Conservation (phyloP, 2,888 invertebrate genomes). For the Callinectes sapidus region DNA sequence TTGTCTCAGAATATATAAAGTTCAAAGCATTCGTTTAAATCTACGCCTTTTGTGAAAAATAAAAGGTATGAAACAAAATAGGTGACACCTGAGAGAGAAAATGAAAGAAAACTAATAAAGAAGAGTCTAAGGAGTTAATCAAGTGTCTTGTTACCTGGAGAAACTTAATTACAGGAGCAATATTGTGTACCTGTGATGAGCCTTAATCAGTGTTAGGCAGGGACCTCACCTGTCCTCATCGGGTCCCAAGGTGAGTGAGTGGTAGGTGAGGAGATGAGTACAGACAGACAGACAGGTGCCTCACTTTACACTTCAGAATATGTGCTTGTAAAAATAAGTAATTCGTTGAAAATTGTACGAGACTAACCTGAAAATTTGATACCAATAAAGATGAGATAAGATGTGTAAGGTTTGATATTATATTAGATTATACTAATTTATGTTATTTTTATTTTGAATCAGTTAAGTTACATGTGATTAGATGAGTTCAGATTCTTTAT, state of each 20-base stretch:
- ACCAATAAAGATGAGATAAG: too few species aligned
- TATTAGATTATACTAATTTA: too few species aligned
- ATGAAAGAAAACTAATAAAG: slow-evolving; percentile 16
- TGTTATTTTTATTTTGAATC: too few species aligned
- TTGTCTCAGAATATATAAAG: neutral
- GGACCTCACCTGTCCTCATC: slow-evolving; percentile 15
- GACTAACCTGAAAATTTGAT: neutral
- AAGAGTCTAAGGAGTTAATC: neutral
- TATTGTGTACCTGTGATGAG: slow-evolving; percentile 34
- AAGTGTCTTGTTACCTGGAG: slow-evolving; percentile 40
- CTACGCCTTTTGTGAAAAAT: neutral
- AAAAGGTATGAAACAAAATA: neutral
- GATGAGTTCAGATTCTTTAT: too few species aligned
- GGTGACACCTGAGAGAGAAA: neutral
- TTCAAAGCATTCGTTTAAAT: neutral
- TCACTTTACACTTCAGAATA: neutral
- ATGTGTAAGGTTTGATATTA: too few species aligned
- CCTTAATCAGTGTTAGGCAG: slow-evolving; percentile 38
- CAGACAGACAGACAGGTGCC: neutral
- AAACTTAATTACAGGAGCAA: slow-evolving; percentile 38
- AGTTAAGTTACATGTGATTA: too few species aligned
- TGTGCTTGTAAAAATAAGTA: neutral
- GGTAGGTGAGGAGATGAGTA: neutral
- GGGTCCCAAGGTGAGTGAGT: neutral
- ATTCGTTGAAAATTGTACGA: neutral